Evolutionary conservation across 2,797 vertebrate genomes (phyloP).

Genomic region (Acanthurus tractus): DNA sequence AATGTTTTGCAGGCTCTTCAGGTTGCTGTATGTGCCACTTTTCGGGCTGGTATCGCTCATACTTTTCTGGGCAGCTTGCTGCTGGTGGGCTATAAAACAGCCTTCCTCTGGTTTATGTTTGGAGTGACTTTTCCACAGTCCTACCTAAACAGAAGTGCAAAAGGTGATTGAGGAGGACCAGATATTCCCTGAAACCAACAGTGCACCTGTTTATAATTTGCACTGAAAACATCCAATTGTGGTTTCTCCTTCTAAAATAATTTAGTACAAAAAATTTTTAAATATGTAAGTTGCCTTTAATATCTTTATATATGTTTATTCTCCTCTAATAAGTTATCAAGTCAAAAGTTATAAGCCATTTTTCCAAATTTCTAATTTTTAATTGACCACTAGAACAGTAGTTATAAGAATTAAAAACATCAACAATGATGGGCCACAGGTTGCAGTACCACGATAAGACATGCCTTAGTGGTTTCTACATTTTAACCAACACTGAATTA

Average conservation of each 20-base stretch:
- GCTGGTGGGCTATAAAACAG: constrained; percentile 81
- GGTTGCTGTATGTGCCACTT: constrained; percentile 54
- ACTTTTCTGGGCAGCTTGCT: constrained; percentile 57
- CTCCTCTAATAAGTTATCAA: neutral
- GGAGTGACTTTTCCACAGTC: constrained; percentile 91
- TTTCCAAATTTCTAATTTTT: neutral
- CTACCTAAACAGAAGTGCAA: constrained; percentile 84
- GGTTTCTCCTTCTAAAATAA: neutral
- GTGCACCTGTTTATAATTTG: neutral
- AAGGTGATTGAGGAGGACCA: neutral
- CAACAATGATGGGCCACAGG: neutral
- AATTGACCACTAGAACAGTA: neutral
- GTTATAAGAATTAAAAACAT: neutral
- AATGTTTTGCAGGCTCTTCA: constrained; percentile 84
- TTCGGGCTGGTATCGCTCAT: constrained; percentile 40
- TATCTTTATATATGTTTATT: too few relatives aligned
- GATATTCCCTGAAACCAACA: neutral
- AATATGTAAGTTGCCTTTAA: too few relatives aligned
- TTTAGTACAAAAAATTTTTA: too few relatives aligned
- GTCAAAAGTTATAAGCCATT: neutral
- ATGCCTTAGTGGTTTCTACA: neutral
- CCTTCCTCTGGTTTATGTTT: constrained; percentile 84
- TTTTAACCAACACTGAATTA: neutral
- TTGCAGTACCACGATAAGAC: neutral
- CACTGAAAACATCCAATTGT: neutral